Base-by-base conservation (phyloP, 2,113 vertebrate genomes). In the Platycercus adscitus region DNA sequence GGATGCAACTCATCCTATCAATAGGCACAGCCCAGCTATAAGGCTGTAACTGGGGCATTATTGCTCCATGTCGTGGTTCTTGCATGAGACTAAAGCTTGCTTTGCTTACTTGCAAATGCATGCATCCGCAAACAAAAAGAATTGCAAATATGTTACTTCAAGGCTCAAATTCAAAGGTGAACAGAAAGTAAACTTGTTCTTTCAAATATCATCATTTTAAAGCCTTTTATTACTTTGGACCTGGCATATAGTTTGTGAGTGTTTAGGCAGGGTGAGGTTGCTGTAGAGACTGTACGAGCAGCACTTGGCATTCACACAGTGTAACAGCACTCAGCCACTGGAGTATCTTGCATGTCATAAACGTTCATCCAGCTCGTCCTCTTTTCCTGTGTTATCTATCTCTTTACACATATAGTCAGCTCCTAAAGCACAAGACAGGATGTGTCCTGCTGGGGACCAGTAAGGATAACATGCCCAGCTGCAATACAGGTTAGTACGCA, bases 401-500 rank as follows among this genome's bases (percentile, higher is more conserved):
- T 86, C 86, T 52, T 64, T 81, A 56, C 26, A 23, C 35, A 4
- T 47, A 21, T 3, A 33, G 20, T 9, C 58, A 52, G 33, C 21
- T 83, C 41, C 72, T 65, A 56, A 66, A 86, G 44, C 37, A 47
- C 13, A 25, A 24, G 41, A n/a, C 53, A 61, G 26, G n/a, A 78
- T n/a, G 29, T 14, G 11, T 73, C 37, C n/a, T 70, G 2, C 61
- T 8, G 39, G 20, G 28, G 8, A 75, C 41, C 3, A 12, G 55
- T 21, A 76, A 60, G 82, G 76, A 37, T 44, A 37, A 61, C 2
- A 2, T 41, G 14, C 10, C 24, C 29, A n/a, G 21, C 10, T 63
- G 46, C 58, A 26, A 29, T 17, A 8, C 0, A 0, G 46, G 3
- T 8, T 83, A 39, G 26, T 17, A 43, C 16, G 41, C 11, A 49